Conservation (phyloP, 1,140 invertebrate genomes). For the Manduca sexta region DNA sequence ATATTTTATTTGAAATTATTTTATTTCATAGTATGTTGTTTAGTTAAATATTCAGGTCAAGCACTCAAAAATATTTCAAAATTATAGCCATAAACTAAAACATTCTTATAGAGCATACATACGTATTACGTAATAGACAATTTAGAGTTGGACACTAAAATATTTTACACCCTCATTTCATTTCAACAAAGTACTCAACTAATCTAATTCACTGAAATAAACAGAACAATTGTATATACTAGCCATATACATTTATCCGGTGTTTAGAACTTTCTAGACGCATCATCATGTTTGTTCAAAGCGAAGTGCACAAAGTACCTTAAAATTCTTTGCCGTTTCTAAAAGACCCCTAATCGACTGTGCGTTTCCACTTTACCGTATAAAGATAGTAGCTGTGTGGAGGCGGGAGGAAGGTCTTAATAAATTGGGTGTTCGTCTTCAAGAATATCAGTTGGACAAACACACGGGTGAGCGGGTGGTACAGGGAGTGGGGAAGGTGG, state of each 20-base stretch:
- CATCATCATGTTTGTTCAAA: constrained; percentile 41
- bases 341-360: constrained; percentile 23
- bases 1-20: too few relatives aligned
- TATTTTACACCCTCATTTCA: too few relatives aligned
- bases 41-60: too few relatives aligned
- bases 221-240: constrained; percentile 20
- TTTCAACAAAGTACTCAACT: neutral
- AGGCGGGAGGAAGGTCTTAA: constrained; percentile 15
- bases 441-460: constrained; percentile 57
- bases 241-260: constrained; percentile 17
- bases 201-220: constrained; percentile 15
- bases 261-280: constrained; percentile 53
- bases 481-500: constrained; percentile 28
- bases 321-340: constrained; percentile 28
- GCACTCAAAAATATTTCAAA: too few relatives aligned
- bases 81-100: too few relatives aligned
- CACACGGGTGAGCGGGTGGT: constrained; percentile 20
- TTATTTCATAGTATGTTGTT: too few relatives aligned
- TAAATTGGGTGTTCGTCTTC: constrained; percentile 40
- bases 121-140: too few relatives aligned
- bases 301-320: constrained; percentile 26
- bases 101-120: too few relatives aligned
- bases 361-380: constrained; percentile 4
- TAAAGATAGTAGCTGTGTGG: neutral
- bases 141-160: too few relatives aligned